Base-by-base conservation (phyloP, 2,888 invertebrate species). In the Xestia ashworthii region DNA sequence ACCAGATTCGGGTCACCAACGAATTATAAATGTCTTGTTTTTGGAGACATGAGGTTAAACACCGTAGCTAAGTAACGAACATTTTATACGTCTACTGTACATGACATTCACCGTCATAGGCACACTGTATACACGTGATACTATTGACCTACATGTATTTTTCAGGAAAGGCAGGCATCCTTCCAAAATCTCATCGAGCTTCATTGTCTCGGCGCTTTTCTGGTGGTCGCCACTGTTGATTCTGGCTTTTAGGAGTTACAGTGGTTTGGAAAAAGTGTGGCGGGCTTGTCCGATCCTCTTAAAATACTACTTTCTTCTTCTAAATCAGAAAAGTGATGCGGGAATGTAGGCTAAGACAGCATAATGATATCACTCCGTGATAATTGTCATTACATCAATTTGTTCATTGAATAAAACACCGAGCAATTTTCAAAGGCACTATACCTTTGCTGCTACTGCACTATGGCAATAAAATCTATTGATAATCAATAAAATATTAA, bases 1-100 rank as follows among this genome's bases (percentile, higher is more conserved):
- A 81, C 53, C 25, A 55, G 68, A 78, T 81, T 76, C 70, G 76
- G 81, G 80, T 77, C 86, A 70, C 67, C 19, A 53, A 46, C 65
- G 60, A 71, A 70, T 78, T 79, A 70, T 65, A 76, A 84, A 80
- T 71, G 81, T 77, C 79, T 75, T 78, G 74, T 79, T 71, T 83
- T 82, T 67, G 80, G 76, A 77, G 62, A 76, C 73, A 68, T 5
- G 53, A 65, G 25, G 32, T 71, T 68, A 77, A 60, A 67, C n/a
- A 64, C 73, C 62, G 71, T 72, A 69, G 32, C 75, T 80, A 83
- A 82, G 60, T 66, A 80, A 80, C 62, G 58, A 64, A 83, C 14
- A 69, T 74, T 74, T 70, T 48, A 66, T 80, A 72, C 25, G 19
- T 65, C 58, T 69, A 69, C 55, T 46, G 25, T 48, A 38, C 14